Conservation (phyloP, 1,140 invertebrate species). For the Scaptodrosophila lebanonensis region DNA sequence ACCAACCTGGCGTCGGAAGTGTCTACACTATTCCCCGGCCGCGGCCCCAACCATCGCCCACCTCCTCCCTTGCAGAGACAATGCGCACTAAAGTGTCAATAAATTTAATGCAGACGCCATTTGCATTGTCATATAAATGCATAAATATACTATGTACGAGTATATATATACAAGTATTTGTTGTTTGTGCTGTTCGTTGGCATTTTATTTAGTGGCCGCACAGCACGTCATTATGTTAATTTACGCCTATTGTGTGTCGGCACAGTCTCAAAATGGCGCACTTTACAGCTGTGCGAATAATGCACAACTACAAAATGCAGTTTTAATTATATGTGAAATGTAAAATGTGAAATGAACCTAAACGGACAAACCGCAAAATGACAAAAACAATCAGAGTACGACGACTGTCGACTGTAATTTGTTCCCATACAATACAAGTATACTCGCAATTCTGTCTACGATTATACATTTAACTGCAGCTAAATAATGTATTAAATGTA, state of each 20-base stretch:
- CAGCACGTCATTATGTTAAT: constrained; percentile 56
- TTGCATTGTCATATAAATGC: constrained; percentile 63
- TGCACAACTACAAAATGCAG: constrained; percentile 26
- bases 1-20: constrained; percentile 38
- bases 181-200: constrained; percentile 20
- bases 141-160: constrained; percentile 38
- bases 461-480: constrained; percentile 33
- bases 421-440: too few species aligned
- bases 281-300: constrained; percentile 9
- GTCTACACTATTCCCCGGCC: neutral
- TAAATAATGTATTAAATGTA: too few species aligned
- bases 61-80: constrained; percentile 38
- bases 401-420: too few species aligned
- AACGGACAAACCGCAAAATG: constrained; percentile 20
- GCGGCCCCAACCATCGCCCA: neutral
- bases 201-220: constrained; percentile 13
- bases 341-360: constrained; percentile 30
- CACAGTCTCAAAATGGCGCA: constrained; percentile 23
- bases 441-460: too few species aligned
- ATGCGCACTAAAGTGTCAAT: constrained; percentile 70
- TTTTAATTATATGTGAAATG: constrained; percentile 59
- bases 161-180: constrained; percentile 7
- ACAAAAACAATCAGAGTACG: constrained; percentile 31
- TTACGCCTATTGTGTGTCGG: constrained; percentile 49
- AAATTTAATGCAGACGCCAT: constrained; percentile 72